Evolutionary conservation across 2,888 invertebrate species (phyloP).

Genomic region (Morpho helenor): DNA sequence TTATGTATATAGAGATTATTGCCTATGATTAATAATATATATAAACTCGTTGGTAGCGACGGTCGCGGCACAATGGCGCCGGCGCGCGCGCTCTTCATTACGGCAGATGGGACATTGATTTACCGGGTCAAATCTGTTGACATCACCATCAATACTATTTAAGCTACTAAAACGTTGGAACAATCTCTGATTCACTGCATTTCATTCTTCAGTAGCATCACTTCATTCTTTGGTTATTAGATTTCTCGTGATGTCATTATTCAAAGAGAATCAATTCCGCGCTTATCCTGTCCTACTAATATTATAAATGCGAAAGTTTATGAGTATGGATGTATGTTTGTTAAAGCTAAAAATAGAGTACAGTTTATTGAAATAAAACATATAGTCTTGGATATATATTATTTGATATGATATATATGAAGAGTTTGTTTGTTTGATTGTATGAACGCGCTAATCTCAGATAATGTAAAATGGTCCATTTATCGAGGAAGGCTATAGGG

Average conservation of each 20-base stretch:
- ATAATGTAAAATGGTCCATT: no score
- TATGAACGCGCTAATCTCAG: no score
- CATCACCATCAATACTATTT: constrained; percentile 66
- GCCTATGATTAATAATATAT: background rate
- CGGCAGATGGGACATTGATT: constrained; percentile 65
- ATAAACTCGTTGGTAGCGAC: background rate
- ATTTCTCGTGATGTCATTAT: constrained; percentile 16
- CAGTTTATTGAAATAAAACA: no score
- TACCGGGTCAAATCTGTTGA: constrained; percentile 69
- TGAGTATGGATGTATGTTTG: no score
- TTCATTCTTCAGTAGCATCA: constrained; percentile 36
- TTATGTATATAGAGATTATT: background rate
- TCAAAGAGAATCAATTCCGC: constrained; percentile 22
- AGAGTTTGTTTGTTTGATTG: no score
- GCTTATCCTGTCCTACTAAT: no score
- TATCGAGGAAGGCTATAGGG: no score
- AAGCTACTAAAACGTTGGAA: constrained; percentile 40
- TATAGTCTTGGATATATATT: no score
- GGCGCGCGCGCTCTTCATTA: constrained; percentile 42
- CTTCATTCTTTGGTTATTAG: constrained; percentile 44
- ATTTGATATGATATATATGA: no score
- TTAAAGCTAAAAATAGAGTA: no score
- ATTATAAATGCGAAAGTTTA: no score
- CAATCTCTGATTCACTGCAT: constrained; percentile 30
- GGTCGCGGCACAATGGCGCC: constrained; percentile 28